phyloP scores from a whole-genome alignment of 2,113 vertebrate genomes.

The Scolopax mira region DNA sequence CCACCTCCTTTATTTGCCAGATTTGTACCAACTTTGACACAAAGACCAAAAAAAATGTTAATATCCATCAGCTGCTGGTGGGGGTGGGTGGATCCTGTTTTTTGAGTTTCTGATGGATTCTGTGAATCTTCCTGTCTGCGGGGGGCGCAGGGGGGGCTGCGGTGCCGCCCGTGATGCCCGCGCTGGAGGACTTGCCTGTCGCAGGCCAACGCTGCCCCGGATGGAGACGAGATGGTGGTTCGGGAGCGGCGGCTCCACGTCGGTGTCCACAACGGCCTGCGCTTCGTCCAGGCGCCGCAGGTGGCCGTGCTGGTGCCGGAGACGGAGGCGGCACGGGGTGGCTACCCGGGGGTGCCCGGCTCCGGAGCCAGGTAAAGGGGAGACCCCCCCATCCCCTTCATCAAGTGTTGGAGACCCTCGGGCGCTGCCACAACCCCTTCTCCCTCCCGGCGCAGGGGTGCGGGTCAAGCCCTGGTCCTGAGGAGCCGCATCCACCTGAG shows the following conservation, averaged over 20 bases:
- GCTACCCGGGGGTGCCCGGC: neutral
- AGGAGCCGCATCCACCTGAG: constrained; percentile 86
- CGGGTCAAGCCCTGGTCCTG: constrained; percentile 75
- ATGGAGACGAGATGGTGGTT: constrained; percentile 61
- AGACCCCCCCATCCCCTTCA: too few species aligned
- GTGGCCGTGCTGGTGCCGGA: constrained; percentile 83
- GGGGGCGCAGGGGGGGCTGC: neutral
- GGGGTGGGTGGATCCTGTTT: neutral
- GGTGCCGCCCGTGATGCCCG: neutral
- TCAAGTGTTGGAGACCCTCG: fast-evolving
- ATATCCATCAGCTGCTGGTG: neutral
- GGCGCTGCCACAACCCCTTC: fast-evolving
- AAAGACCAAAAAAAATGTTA: neutral
- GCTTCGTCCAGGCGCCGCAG: constrained; percentile 86
- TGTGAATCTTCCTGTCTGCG: neutral
- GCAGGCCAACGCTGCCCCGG: constrained; percentile 55
- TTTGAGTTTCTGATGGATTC: neutral
- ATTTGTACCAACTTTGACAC: neutral
- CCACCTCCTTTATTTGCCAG: neutral
- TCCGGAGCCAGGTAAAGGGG: constrained; percentile 69
- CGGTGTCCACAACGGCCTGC: constrained; percentile 88
- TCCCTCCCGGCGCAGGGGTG: neutral
- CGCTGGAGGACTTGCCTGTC: neutral
- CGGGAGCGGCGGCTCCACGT: constrained; percentile 89
- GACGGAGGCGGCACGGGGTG: neutral